Evolutionary conservation across 2,888 invertebrate species (phyloP), one percentile per base, ranked within the genome.

Genomic region (Cryptus armator): DNA sequence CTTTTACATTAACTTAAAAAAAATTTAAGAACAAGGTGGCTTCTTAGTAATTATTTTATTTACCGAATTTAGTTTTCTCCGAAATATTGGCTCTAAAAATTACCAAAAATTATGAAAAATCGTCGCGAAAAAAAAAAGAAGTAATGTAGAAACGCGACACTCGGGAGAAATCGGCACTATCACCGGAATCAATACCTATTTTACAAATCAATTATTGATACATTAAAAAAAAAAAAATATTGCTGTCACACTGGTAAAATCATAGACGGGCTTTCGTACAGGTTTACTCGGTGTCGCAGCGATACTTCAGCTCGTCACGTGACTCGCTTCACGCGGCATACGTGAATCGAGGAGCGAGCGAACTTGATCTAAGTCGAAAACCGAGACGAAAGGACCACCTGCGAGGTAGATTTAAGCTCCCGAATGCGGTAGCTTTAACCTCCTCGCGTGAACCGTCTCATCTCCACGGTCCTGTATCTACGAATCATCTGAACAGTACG

Each of bases 381-480:
- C 95, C 96, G 82, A 94, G 95, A 90, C 95, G 96, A 90, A 96
- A 96, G 91, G 96, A 96, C 93, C 93, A 93, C 75, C 95, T 95
- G 83, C 92, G 95, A 81, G 94, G 94, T 81, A 95, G 95, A 93
- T 95, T 96, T 94, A 97, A 96, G 94, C 94, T 96, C 91, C 95
- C 95, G 66, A 92, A 94, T 83, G 94, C 94, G 92, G 95, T 94
- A 90, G 95, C 94, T 66, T 95, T 97, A 91, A 96, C 96, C 93
- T 96, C 96, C 91, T 96, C 96, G 90, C 96, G 97, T 86, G 97
- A 97, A 93, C 97, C 97, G 89, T 97, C 97, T 77, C 95, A 97
- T 89, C 94, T 97, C 90, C 96, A 93, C 87, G 95, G 95, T 90
- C 95, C 95, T 87, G 94, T 94, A 77, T 95, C 95, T 88, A 95